phyloP scores from a whole-genome alignment of 2,113 vertebrate genomes.

The Baryphthengus martii region DNA sequence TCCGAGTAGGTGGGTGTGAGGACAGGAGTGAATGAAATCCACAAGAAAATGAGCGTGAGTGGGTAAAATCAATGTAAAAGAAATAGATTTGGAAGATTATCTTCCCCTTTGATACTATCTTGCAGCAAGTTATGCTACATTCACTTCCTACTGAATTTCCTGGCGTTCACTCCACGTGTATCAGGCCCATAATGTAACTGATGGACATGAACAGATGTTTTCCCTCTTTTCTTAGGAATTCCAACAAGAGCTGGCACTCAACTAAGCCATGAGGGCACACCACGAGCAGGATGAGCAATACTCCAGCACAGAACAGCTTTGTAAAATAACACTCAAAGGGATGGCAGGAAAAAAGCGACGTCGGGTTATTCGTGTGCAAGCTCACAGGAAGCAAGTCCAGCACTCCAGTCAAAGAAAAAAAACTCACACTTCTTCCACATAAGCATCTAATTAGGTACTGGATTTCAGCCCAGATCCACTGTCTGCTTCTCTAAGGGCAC shows the following conservation, averaged over 20 bases:
- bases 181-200: background rate
- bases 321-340: background rate
- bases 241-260: background rate
- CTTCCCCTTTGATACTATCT: background rate
- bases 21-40: background rate
- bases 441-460: background rate
- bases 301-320: background rate
- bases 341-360: background rate
- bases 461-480: background rate
- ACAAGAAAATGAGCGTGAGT: background rate
- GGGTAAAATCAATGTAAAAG: background rate
- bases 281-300: background rate
- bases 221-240: background rate
- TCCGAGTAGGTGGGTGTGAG: background rate
- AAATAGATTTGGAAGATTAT: background rate
- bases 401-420: background rate
- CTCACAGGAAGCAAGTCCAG: background rate
- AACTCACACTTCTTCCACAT: background rate
- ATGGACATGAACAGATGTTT: background rate
- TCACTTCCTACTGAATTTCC: background rate
- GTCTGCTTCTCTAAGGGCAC: background rate
- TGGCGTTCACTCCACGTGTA: background rate
- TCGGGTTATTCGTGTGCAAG: background rate
- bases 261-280: background rate
- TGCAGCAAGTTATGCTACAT: background rate